Base-by-base conservation (phyloP, 2,797 vertebrate species). In the Poeciliopsis turneri region DNA sequence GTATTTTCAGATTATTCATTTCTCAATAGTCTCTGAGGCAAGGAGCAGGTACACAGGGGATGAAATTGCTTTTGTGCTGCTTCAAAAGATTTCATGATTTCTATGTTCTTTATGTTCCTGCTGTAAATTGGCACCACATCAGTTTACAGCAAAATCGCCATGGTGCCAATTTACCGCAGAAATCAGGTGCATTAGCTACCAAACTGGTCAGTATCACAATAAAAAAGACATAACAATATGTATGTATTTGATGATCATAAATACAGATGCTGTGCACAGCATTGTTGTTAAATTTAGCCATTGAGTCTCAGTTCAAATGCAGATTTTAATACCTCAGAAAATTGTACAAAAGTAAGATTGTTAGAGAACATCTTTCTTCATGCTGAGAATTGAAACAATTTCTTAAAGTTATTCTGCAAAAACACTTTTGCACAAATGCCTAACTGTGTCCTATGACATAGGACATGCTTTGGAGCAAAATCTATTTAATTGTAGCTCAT, bases 1-100 rank as follows among this genome's bases (percentile, higher is more conserved):
- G 84, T 84, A 84, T 85, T 89, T 76, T 89, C 81, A 84, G 84
- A 90, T 88, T 94, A 90, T 89, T 87, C 91, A 87, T 92, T 93
- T 92, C 79, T 85, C 77, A 87, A 82, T 84, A 86, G 88, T 83
- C 85, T 86, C 84, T 76, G 76, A 82, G 77, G 87, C 87, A 75
- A 85, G 79, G 82, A 87, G 87, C 88, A 87, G 72, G 87, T 83
- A 85, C 89, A 84, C 77, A 77, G 82, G 74, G 89, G 83, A 81
- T 90, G 88, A 86, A 81, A 91, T 87, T 90, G 86, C 78, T 74
- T 78, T 86, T 88, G 84, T 78, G 82, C 81, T 82, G 76, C 79
- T 81, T 85, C 72, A 84, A 78, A 84, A 89, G 86, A 86, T 83
- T 90, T 90, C 69, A 78, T 75, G 80, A 76, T 90, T 90, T 84